Evolutionary conservation across 2,888 invertebrate species (phyloP), one percentile per base, ranked within the genome.

Genomic region (Merodon equestris): DNA sequence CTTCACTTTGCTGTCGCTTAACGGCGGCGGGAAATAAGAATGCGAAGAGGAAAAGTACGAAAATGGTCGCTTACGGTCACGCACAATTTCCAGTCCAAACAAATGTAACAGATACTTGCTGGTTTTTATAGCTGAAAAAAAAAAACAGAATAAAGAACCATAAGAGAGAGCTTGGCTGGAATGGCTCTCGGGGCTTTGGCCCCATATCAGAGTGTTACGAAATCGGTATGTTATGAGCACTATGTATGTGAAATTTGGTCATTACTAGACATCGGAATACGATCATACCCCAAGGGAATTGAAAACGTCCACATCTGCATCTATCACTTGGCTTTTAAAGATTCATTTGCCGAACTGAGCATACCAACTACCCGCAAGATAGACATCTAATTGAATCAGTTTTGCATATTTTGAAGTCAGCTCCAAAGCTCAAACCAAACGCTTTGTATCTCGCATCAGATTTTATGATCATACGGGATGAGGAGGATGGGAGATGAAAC

Each of bases 181-280:
- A 40, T 19, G 64, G 44, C 64, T 53, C 64, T 45, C 34, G 64
- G 53, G 64, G 38, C 42, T 9, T 36, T 51, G 45, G 18, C 18
- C 2, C 44, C 44, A 36, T 18, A 14, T 57, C 45, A 27, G 7
- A 10, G 18, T 53, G 19, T 70, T 70, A 47, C 40, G 60, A 15
- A 70, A 70, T 45, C 9, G 51, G 27, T 27, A 7, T 27, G 3
- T 7, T 51, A 68, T 51, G 68, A 51, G 36, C 10, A 17, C n/a
- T n/a, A n/a, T n/a, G 53, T 53, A 60, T 70, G 60, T 58, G 68
- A 60, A 60, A 50, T 54, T 60, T 38, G 53, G 38, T 70, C 58
- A 58, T 68, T 60, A 60, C 53, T 45, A 68, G 68, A 68, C 53
- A 60, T 51, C n/a, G 27, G 7, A 27, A 27, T 27, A 7, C 27